These are phyloP conservation scores for Antechinus flavipes DNA, from an alignment of 2,113 vertebrate species.

Conservation along the genomic window DNA sequence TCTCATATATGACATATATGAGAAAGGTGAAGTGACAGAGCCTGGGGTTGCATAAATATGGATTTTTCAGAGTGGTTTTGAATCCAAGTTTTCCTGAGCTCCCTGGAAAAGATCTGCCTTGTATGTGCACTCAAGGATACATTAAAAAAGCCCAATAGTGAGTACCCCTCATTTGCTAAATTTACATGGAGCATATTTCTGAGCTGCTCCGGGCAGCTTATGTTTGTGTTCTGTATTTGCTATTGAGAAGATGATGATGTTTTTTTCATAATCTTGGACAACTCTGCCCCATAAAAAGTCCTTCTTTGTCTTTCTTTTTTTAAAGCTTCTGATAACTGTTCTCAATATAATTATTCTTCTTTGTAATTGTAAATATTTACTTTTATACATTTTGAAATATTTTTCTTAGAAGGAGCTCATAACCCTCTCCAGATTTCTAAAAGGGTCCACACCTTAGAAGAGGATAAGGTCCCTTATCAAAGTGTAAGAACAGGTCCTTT, in stretches of 20 bases:
- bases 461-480: not conserved
- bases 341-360: not conserved
- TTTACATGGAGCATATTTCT: constrained; percentile 34
- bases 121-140: not conserved
- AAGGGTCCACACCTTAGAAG: not conserved
- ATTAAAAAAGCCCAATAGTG: not conserved
- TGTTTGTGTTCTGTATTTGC: constrained; percentile 13
- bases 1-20: too few relatives aligned
- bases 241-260: constrained; percentile 42
- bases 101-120: not conserved
- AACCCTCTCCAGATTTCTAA: not conserved
- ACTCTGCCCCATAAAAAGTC: constrained; percentile 36
- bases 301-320: constrained; percentile 10
- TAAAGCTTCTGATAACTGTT: constrained; percentile 30
- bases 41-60: too few relatives aligned
- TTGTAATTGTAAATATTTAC: not conserved
- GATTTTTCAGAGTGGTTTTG: too few relatives aligned
- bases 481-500: constrained; percentile 26
- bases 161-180: not conserved
- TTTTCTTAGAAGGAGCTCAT: not conserved
- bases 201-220: constrained; percentile 34
- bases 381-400: not conserved
- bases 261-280: constrained; percentile 13
- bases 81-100: not conserved
- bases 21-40: not conserved